Evolutionary conservation across 2,888 invertebrate species (phyloP).

Genomic region (Folsomia candida): DNA sequence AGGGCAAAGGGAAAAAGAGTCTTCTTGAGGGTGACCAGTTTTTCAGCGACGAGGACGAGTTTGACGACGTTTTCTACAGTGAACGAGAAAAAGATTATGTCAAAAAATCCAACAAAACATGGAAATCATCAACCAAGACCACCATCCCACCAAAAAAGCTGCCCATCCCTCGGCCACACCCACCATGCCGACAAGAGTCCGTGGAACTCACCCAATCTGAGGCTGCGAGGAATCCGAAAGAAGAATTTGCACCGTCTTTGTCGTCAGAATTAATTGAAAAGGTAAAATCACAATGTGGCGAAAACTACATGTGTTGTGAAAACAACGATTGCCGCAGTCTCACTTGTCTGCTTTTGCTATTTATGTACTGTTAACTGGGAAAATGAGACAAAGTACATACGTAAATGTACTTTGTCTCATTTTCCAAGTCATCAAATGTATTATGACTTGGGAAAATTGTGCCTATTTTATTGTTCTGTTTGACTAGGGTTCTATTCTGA

Average conservation of each 20-base stretch:
- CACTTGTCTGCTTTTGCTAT: too few species aligned
- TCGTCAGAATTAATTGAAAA: background rate
- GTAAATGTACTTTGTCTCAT: too few species aligned
- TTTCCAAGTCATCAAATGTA: too few species aligned
- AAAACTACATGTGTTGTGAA: background rate
- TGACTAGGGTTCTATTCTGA: slow-evolving; percentile 11
- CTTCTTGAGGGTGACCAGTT: background rate
- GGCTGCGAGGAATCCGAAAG: background rate
- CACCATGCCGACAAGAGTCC: background rate
- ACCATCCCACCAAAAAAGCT: background rate
- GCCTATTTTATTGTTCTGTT: background rate
- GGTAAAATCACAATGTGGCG: too few species aligned
- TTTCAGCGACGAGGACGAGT: slow-evolving; percentile 3
- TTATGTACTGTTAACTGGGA: too few species aligned
- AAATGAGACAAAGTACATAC: background rate
- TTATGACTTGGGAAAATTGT: too few species aligned
- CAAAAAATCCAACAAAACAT: too few species aligned
- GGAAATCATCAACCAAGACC: background rate
- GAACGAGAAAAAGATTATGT: background rate
- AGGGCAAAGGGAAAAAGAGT: background rate
- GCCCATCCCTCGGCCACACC: background rate
- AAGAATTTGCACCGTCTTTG: too few species aligned
- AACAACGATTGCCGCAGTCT: background rate
- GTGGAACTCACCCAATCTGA: too few species aligned
- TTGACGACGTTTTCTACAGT: background rate